phyloP scores from a whole-genome alignment of 1,140 invertebrate species.

The Lasioglossum baleicum region DNA sequence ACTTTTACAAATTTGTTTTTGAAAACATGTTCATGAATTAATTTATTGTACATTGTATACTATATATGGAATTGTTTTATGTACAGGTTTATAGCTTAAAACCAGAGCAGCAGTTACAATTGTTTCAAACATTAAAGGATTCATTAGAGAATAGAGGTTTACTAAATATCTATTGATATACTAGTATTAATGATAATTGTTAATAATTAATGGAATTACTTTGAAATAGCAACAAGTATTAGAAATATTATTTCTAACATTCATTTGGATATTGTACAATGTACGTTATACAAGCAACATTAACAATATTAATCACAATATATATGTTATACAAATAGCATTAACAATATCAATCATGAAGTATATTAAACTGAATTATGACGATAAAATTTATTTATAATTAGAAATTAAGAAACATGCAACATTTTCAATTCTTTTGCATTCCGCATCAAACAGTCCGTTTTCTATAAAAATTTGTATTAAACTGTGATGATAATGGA shows the following conservation, averaged over 20 bases:
- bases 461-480: conserved; percentile 45
- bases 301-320: conserved; percentile 30
- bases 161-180: conserved; percentile 78
- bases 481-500: conserved; percentile 48
- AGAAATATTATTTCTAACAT: conserved; percentile 47
- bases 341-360: too few relatives aligned
- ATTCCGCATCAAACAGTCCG: conserved; percentile 51
- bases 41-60: too few relatives aligned
- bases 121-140: conserved; percentile 91
- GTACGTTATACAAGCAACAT: conserved; percentile 46
- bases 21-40: too few relatives aligned
- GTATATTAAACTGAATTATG: conserved; percentile 30
- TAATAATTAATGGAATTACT: conserved; percentile 36
- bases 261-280: conserved; percentile 28
- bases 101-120: conserved; percentile 93
- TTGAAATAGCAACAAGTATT: conserved; percentile 31
- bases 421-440: conserved; percentile 48
- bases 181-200: conserved; percentile 27
- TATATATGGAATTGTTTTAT: too few relatives aligned
- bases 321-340: too few relatives aligned
- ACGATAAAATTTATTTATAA: conserved; percentile 51
- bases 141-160: conserved; percentile 88
- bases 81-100: conserved; percentile 93
- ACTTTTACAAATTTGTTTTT: too few relatives aligned
- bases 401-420: conserved; percentile 36